These are phyloP conservation scores for Ophion ventricosus DNA, from an alignment of 2,888 invertebrate species.

Conservation along the genomic window DNA sequence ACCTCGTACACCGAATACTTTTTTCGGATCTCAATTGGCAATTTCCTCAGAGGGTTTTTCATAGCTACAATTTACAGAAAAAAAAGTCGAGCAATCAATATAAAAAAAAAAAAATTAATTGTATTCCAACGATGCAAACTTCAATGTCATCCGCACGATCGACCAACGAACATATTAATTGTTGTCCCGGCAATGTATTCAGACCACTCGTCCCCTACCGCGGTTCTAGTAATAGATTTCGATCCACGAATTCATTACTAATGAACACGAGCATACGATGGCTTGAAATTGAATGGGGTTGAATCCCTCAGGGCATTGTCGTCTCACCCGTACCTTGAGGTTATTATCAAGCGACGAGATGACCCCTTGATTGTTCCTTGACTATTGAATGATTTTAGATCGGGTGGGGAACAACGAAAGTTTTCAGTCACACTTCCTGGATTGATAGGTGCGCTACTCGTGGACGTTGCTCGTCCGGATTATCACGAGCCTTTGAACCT, in stretches of 20 bases:
- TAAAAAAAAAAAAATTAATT: too few relatives aligned
- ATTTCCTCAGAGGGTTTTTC: too few relatives aligned
- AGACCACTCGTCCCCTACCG: background rate
- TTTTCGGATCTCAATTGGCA: too few relatives aligned
- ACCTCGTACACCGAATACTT: too few relatives aligned
- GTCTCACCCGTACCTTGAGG: background rate
- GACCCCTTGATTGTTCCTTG: background rate
- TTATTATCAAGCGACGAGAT: background rate
- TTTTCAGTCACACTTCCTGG: background rate
- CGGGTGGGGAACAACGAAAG: background rate
- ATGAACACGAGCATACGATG: background rate
- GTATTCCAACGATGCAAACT: too few relatives aligned
- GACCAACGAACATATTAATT: background rate
- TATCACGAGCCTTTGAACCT: conserved; percentile 30
- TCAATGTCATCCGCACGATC: too few relatives aligned
- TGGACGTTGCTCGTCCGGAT: conserved; percentile 5
- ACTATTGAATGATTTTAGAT: background rate
- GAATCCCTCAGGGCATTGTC: background rate
- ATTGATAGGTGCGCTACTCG: background rate
- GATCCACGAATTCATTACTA: background rate
- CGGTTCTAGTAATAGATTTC: background rate
- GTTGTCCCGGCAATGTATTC: background rate
- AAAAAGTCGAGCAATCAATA: too few relatives aligned
- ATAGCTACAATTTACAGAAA: too few relatives aligned
- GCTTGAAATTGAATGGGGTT: background rate